Conservation (phyloP, 2,797 vertebrate genomes). For the Notolabrus celidotus region DNA sequence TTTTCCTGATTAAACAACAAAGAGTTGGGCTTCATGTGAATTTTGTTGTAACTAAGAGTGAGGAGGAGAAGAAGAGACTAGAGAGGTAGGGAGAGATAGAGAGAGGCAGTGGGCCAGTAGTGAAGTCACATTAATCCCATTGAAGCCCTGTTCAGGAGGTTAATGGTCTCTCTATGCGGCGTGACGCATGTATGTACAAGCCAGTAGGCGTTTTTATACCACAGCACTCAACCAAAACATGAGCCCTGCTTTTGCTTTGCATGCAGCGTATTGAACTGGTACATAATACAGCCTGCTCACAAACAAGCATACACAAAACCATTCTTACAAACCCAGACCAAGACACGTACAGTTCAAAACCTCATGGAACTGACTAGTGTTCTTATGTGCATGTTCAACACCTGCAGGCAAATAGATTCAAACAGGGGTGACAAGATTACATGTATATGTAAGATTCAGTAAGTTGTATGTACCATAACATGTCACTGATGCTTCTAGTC, state of each 20-base stretch:
- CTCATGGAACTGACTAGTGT: too few relatives aligned
- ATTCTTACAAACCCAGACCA: not conserved
- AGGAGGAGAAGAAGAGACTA: not conserved
- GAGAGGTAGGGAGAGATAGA: not conserved
- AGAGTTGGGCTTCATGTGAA: slow-evolving; percentile 16
- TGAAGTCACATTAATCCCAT: slow-evolving; percentile 63
- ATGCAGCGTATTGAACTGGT: slow-evolving; percentile 1
- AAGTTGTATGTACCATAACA: too few relatives aligned
- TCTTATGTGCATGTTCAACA: too few relatives aligned
- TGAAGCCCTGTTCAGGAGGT: slow-evolving; percentile 54
- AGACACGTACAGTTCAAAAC: too few relatives aligned
- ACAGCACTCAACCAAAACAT: not conserved
- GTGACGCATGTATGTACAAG: slow-evolving; percentile 30
- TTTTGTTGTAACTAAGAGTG: slow-evolving; percentile 28
- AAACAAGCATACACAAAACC: not conserved
- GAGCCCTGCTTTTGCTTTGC: not conserved
- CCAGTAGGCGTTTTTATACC: slow-evolving; percentile 2
- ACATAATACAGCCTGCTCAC: not conserved
- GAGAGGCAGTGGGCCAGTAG: slow-evolving; percentile 19
- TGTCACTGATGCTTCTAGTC: too few relatives aligned
- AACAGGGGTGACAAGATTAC: too few relatives aligned
- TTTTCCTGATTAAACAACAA: slow-evolving; percentile 30
- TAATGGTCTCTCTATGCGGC: slow-evolving; percentile 52
- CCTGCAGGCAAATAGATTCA: too few relatives aligned
- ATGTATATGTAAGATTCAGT: too few relatives aligned